These are phyloP conservation scores for Selenia dentaria DNA, from an alignment of 2,888 invertebrate species.

Conservation along the genomic window DNA sequence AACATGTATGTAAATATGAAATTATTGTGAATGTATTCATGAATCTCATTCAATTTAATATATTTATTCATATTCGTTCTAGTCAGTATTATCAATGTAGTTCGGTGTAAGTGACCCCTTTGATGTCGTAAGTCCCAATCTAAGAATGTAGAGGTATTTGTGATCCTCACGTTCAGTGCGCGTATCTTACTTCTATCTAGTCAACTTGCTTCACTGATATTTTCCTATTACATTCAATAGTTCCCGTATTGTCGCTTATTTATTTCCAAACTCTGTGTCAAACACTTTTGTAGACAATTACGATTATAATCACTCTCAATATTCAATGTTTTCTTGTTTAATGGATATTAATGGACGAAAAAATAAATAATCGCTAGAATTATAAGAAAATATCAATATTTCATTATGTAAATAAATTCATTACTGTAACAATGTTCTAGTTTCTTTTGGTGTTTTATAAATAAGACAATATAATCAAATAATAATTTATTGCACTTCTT, in stretches of 20 bases:
- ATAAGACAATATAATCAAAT: slow-evolving; percentile 12
- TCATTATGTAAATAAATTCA: slow-evolving; percentile 71
- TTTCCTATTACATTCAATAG: slow-evolving; percentile 13
- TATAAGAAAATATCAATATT: slow-evolving; percentile 26
- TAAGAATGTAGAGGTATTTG: slow-evolving; percentile 58
- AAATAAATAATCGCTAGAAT: slow-evolving; percentile 29
- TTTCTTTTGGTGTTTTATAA: slow-evolving; percentile 24
- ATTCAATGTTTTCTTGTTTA: slow-evolving; percentile 26
- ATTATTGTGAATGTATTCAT: slow-evolving; percentile 13
- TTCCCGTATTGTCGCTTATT: slow-evolving; percentile 20
- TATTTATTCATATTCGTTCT: slow-evolving; percentile 29
- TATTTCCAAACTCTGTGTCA: slow-evolving; percentile 22
- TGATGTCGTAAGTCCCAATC: slow-evolving; percentile 66
- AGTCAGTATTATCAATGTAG: slow-evolving; percentile 51
- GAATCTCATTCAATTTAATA: slow-evolving; percentile 34
- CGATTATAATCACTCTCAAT: slow-evolving; percentile 25
- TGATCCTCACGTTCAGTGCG: slow-evolving; percentile 14
- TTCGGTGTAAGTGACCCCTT: slow-evolving; percentile 44
- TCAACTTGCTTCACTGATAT: slow-evolving; percentile 8
- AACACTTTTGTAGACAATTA: slow-evolving; percentile 26
- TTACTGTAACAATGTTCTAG: slow-evolving; percentile 23
- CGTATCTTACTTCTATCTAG: slow-evolving; percentile 12
- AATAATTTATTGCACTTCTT: slow-evolving; percentile 29
- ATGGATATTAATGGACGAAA: slow-evolving; percentile 17
- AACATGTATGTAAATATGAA: slow-evolving; percentile 29